Evolutionary conservation across 2,113 vertebrate genomes (phyloP).

Genomic region (Phalacrocorax aristotelis): DNA sequence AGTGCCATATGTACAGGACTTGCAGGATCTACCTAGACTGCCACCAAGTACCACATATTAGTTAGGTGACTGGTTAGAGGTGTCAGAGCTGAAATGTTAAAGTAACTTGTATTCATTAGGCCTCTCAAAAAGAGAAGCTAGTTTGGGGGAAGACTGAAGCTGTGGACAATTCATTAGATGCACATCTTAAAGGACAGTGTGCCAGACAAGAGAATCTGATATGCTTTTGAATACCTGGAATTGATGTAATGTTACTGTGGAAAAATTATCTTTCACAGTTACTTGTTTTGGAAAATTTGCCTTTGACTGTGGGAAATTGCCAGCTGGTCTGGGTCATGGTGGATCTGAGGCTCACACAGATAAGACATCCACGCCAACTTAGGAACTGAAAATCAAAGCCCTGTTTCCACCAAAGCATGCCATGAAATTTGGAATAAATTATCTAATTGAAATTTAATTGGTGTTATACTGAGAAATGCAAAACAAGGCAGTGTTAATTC

Average conservation of each 20-base stretch:
- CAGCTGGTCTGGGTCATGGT: constrained; percentile 14
- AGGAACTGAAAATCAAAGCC: constrained; percentile 37
- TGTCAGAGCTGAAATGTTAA: not conserved
- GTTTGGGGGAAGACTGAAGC: not conserved
- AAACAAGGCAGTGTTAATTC: not conserved
- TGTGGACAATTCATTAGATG: not conserved
- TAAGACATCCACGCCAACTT: too few relatives aligned
- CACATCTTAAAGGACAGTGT: not conserved
- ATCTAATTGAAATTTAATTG: constrained; percentile 53
- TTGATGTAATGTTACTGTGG: not conserved
- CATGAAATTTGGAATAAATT: constrained; percentile 44
- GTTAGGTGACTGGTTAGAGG: not conserved
- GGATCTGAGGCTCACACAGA: constrained; percentile 1
- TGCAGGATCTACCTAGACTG: not conserved
- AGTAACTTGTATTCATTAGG: not conserved
- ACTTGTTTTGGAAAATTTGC: not conserved
- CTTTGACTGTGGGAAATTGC: constrained; percentile 36
- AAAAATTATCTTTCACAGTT: not conserved
- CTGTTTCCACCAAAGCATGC: constrained; percentile 29
- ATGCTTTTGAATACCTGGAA: not conserved
- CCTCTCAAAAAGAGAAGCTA: not conserved
- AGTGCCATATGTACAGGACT: not conserved
- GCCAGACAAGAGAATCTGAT: not conserved
- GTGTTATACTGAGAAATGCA: constrained; percentile 17
- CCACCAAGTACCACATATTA: not conserved